Evolutionary conservation across 2,888 invertebrate genomes (phyloP).

Genomic region (Drosophila rubida): DNA sequence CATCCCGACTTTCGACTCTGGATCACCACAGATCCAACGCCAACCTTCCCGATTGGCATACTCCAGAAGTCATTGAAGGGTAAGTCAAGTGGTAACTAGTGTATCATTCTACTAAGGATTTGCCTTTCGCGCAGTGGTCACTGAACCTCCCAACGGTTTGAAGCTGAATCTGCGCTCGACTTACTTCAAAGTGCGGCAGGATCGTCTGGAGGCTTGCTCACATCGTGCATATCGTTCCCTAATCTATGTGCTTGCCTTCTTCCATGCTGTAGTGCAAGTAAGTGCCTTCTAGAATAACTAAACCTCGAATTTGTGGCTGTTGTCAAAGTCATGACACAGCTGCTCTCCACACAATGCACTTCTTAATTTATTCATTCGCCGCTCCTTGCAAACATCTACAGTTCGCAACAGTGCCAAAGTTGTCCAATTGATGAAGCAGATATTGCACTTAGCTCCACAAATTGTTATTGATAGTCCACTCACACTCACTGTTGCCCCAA

Average conservation of each 20-base stretch:
- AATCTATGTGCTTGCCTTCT: conserved; percentile 95
- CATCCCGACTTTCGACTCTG: conserved; percentile 96
- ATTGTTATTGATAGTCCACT: conserved; percentile 70
- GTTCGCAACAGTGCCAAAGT: conserved; percentile 59
- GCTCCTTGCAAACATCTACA: conserved; percentile 59
- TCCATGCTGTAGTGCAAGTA: conserved; percentile 96
- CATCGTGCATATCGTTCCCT: conserved; percentile 93
- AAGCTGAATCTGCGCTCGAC: conserved; percentile 95
- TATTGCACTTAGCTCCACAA: conserved; percentile 41
- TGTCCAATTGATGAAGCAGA: conserved; percentile 58
- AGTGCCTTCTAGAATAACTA: conserved; percentile 44
- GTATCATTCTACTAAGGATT: neutral
- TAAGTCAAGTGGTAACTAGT: conserved; percentile 14
- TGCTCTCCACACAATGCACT: conserved; percentile 33
- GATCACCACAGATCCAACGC: conserved; percentile 96
- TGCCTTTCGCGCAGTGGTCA: conserved; percentile 89
- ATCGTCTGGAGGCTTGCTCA: conserved; percentile 89
- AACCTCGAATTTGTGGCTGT: conserved; percentile 35
- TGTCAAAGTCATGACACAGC: conserved; percentile 36
- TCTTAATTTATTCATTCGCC: conserved; percentile 75
- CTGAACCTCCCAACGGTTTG: conserved; percentile 95
- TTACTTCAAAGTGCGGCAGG: conserved; percentile 93
- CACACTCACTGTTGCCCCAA: conserved; percentile 22
- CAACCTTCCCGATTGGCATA: conserved; percentile 95
- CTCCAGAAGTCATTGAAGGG: conserved; percentile 94